phyloP scores from a whole-genome alignment of 2,888 invertebrate species.

The Cheilosia scutellata region DNA sequence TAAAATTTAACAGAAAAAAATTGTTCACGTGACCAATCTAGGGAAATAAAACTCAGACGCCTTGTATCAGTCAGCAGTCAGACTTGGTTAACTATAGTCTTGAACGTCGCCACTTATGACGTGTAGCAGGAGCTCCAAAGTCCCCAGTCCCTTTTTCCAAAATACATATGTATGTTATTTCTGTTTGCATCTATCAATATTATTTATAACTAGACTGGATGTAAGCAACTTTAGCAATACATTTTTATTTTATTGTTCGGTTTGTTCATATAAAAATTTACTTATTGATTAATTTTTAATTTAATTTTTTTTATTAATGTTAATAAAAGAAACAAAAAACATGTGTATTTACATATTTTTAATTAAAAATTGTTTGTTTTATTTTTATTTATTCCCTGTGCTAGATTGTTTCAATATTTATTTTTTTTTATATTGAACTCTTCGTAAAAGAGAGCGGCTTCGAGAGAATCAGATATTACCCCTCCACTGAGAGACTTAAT shows the following conservation, averaged over 20 bases:
- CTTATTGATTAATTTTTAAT: slow-evolving; percentile 34
- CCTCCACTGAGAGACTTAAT: no score
- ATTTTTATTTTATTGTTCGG: slow-evolving; percentile 36
- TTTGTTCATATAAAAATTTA: slow-evolving; percentile 57
- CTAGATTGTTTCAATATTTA: neutral
- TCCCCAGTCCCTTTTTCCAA: no score
- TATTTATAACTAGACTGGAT: slow-evolving; percentile 39
- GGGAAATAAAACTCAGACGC: no score
- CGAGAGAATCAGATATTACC: no score
- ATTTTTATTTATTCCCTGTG: slow-evolving; percentile 19
- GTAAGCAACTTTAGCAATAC: slow-evolving; percentile 28
- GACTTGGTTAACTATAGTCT: no score
- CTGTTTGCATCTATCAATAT: neutral
- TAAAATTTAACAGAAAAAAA: no score
- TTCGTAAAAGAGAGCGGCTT: no score
- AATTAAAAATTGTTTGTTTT: slow-evolving; percentile 50
- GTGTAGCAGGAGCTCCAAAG: no score
- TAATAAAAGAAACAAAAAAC: slow-evolving; percentile 39
- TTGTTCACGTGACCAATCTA: no score
- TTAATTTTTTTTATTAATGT: slow-evolving; percentile 57
- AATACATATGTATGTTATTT: no score
- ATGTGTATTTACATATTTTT: slow-evolving; percentile 51
- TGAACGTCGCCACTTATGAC: no score
- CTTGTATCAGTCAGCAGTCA: no score
- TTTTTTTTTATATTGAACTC: neutral